Conservation (phyloP, 2,113 vertebrate genomes). For the Lagenorhynchus albirostris region DNA sequence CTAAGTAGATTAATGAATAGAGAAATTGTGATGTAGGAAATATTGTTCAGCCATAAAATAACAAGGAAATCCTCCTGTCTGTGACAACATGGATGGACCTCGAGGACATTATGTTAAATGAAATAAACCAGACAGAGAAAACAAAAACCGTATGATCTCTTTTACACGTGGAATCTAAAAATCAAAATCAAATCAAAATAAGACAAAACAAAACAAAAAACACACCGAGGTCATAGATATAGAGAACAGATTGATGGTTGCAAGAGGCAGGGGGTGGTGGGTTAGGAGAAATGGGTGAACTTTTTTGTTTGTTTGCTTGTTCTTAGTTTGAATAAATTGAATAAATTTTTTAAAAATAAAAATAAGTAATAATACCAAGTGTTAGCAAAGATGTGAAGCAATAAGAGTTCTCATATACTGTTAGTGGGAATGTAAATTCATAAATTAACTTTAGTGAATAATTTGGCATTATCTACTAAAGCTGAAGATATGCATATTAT, state of each 20-base stretch:
- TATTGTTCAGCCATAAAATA: background rate
- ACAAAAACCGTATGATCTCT: background rate
- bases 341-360: background rate
- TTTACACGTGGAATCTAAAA: background rate
- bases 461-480: background rate
- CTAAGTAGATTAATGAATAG: background rate
- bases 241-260: background rate
- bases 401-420: background rate
- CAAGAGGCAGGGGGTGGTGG: background rate
- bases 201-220: background rate
- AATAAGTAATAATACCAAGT: background rate
- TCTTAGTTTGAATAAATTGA: background rate
- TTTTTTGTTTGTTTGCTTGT: background rate
- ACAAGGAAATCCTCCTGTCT: background rate
- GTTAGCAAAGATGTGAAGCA: background rate
- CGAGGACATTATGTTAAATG: background rate
- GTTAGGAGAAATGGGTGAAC: background rate
- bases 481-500: background rate
- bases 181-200: background rate
- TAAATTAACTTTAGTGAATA: background rate
- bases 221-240: background rate
- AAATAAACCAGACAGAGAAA: background rate
- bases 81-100: background rate
- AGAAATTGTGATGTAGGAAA: background rate
- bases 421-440: background rate